Conservation (phyloP, 2,888 invertebrate species). For the Anaspis maculata region DNA sequence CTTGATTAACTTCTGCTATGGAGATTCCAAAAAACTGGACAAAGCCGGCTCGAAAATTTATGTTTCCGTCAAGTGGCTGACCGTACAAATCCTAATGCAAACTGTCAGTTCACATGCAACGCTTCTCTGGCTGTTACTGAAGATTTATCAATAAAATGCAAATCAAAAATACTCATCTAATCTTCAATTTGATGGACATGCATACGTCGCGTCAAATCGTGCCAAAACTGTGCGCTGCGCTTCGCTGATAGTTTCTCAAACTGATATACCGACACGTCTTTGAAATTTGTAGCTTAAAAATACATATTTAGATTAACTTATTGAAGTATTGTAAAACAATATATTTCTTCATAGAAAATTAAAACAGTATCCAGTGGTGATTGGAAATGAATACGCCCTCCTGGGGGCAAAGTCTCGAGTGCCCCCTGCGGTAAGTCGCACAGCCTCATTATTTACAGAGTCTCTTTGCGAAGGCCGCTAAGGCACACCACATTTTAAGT, state of each 20-base stretch:
- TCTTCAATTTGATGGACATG: too few relatives aligned
- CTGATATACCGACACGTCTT: neutral
- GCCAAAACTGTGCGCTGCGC: too few relatives aligned
- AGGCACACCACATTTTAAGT: conserved; percentile 9
- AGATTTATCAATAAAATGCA: conserved; percentile 14
- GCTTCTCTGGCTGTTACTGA: conserved; percentile 12
- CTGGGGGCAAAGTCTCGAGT: conserved; percentile 36
- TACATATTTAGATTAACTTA: conserved; percentile 19
- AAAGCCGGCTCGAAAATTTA: conserved; percentile 10
- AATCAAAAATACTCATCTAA: conserved; percentile 14
- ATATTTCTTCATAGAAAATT: conserved; percentile 40
- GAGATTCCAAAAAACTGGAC: too few relatives aligned
- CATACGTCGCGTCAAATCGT: too few relatives aligned
- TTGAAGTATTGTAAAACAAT: conserved; percentile 38
- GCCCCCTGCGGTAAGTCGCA: conserved; percentile 40
- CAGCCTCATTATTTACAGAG: conserved; percentile 40
- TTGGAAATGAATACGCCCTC: conserved; percentile 43
- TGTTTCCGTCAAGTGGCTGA: conserved; percentile 10
- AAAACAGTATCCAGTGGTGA: conserved; percentile 43
- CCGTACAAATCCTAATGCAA: conserved; percentile 15
- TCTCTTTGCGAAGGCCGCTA: conserved; percentile 35
- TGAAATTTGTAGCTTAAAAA: neutral
- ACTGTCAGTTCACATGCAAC: conserved; percentile 15
- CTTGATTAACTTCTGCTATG: too few relatives aligned
- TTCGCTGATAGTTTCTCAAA: too few relatives aligned